A percentile compares a stretch with the other conserved stretches of the same genome.
Conservation (phyloP, 2,888 invertebrate species). For the Alitta virens region DNA sequence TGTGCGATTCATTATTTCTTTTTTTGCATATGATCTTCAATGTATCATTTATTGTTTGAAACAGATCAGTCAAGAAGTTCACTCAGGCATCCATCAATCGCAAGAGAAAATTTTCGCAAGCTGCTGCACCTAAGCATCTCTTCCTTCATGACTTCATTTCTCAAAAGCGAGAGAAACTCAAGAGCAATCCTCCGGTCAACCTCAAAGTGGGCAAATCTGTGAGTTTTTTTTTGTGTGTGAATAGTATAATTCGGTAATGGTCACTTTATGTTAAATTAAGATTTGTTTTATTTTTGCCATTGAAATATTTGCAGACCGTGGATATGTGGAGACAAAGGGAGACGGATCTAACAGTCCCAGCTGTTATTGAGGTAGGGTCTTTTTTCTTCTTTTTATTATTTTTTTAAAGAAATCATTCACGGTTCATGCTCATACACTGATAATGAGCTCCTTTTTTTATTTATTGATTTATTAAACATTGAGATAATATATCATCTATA, state of each 20-base stretch:
- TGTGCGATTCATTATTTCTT: too few species aligned
- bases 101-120: constrained; percentile 82
- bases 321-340: constrained; percentile 49
- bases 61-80: constrained; percentile 48
- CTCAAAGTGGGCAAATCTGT: constrained; percentile 44
- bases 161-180: constrained; percentile 37
- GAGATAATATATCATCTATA: not conserved
- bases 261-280: too few species aligned
- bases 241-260: too few species aligned
- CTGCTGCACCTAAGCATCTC: constrained; percentile 76
- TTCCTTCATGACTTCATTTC: constrained; percentile 69
- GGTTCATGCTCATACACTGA: too few species aligned
- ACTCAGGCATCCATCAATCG: constrained; percentile 74
- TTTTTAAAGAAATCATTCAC: too few species aligned
- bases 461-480: too few species aligned
- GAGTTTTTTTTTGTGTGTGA: too few species aligned
- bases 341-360: constrained; percentile 39
- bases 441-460: too few species aligned
- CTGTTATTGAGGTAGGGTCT: constrained; percentile 43
- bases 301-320: constrained; percentile 53
- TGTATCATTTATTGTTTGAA: too few species aligned
- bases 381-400: too few species aligned
- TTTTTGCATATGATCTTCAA: too few species aligned
- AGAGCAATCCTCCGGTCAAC: constrained; percentile 28
- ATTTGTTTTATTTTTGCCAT: too few species aligned